Conservation (phyloP, 2,113 vertebrate species). For the Proterorhinus semilunaris region DNA sequence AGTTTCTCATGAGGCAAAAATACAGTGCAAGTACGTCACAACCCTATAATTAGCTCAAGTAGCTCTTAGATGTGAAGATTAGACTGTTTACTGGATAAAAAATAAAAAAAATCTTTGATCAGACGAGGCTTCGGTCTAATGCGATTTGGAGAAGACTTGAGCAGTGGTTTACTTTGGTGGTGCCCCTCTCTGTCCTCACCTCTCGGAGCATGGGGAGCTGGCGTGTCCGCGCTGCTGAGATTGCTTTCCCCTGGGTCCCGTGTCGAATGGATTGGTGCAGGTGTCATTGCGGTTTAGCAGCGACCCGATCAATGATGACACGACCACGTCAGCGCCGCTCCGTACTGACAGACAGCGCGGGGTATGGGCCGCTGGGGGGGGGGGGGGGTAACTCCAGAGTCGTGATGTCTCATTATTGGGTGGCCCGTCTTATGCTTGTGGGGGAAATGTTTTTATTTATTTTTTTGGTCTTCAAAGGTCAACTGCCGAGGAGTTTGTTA, state of each 20-base stretch:
- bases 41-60: conserved; percentile 22
- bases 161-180: not conserved
- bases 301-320: conserved; percentile 62
- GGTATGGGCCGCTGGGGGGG: conserved; percentile 15
- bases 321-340: conserved; percentile 40
- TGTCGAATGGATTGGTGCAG: conserved; percentile 70
- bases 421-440: not conserved
- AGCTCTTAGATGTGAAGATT: conserved; percentile 25
- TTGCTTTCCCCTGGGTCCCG: conserved; percentile 45
- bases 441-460: not conserved
- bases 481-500: not conserved
- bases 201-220: conserved; percentile 24
- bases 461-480: conserved; percentile 6
- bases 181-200: conserved; percentile 21
- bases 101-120: not conserved
- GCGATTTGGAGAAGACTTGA: conserved; percentile 3
- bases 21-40: conserved; percentile 6
- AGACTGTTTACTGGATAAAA: conserved; percentile 12
- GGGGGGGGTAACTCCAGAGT: conserved; percentile 13
- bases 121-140: not conserved
- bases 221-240: conserved; percentile 31
- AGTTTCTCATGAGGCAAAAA: not conserved
- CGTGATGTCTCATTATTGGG: conserved; percentile 16
- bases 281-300: conserved; percentile 64
- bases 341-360: conserved; percentile 13